A percentile compares a stretch with the other conserved stretches of the same genome.
Conservation (phyloP, 2,113 vertebrate species). For the Ramphastos sulfuratus region DNA sequence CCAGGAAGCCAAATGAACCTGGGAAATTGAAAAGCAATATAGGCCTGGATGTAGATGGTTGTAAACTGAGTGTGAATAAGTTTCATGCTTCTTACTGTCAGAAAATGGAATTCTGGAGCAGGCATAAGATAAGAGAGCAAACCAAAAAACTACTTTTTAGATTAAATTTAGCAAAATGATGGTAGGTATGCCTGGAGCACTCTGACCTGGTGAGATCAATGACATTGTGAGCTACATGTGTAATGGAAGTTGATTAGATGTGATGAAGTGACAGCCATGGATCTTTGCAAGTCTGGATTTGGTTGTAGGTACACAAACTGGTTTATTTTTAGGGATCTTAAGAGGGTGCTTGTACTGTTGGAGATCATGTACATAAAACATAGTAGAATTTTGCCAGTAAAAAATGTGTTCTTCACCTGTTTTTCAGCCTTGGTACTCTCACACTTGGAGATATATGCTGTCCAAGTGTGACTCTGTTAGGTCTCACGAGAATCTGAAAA, state of each 20-base stretch:
- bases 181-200: background rate
- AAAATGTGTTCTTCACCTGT: background rate
- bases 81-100: background rate
- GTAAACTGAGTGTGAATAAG: background rate
- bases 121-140: background rate
- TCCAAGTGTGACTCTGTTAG: background rate
- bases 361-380: rapidly evolving
- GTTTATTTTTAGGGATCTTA: background rate
- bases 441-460: background rate
- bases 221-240: background rate
- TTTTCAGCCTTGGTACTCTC: background rate
- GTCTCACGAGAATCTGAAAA: background rate
- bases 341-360: background rate
- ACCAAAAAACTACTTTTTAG: background rate
- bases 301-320: background rate
- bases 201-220: background rate
- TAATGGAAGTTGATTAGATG: background rate
- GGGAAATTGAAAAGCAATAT: background rate
- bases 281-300: background rate
- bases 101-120: background rate
- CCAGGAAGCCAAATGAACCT: background rate
- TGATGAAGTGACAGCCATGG: background rate
- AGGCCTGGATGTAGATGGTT: background rate
- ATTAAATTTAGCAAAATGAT: background rate
- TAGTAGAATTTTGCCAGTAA: background rate